phyloP scores from a whole-genome alignment of 2,888 invertebrate genomes.

The Drosophila phalerata region DNA sequence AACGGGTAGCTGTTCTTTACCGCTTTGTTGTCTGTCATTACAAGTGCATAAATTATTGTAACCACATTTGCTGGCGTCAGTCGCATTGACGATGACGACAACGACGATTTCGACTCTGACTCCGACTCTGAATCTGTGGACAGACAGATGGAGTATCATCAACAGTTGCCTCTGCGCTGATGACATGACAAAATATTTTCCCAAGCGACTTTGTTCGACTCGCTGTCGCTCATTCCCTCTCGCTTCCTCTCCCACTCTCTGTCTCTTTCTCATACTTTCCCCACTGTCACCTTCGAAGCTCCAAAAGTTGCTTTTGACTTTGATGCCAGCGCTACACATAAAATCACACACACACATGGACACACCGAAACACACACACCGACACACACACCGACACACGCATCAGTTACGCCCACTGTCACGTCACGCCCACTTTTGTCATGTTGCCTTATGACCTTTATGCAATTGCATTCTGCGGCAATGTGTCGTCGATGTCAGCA shows the following conservation, averaged over 20 bases:
- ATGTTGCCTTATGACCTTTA: constrained; percentile 73
- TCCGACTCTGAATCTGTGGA: constrained; percentile 26
- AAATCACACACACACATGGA: background rate
- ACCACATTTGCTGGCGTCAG: constrained; percentile 80
- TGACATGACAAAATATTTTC: constrained; percentile 81
- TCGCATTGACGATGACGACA: constrained; percentile 44
- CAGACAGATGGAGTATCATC: constrained; percentile 44
- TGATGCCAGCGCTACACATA: constrained; percentile 66
- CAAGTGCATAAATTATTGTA: constrained; percentile 82
- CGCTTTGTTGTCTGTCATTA: constrained; percentile 82
- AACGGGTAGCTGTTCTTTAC: constrained; percentile 63
- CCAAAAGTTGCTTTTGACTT: constrained; percentile 75
- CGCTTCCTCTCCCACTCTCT: background rate
- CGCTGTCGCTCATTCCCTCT: background rate
- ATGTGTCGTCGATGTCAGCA: constrained; percentile 65
- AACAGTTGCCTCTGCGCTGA: constrained; percentile 73
- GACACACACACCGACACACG: background rate
- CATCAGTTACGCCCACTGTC: background rate
- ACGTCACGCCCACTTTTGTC: constrained; percentile 39
- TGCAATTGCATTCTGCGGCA: constrained; percentile 74
- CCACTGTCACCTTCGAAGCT: constrained; percentile 17
- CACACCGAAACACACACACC: background rate
- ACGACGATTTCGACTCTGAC: constrained; percentile 16
- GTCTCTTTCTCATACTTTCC: constrained; percentile 1
- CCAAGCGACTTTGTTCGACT: constrained; percentile 64